phyloP scores from a whole-genome alignment of 1,140 invertebrate species.

The Drosophila takahashii region DNA sequence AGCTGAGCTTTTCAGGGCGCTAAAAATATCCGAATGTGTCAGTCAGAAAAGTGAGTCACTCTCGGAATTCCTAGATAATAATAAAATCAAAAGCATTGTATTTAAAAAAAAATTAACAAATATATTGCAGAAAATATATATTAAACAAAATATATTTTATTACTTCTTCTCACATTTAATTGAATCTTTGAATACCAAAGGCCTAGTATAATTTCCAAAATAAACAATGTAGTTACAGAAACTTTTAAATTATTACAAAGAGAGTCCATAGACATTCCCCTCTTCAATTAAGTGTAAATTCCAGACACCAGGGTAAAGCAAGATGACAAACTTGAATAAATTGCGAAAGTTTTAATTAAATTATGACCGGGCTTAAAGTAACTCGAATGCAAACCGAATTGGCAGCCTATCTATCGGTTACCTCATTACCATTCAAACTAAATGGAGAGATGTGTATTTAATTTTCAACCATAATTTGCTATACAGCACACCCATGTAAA shows the following conservation, averaged over 20 bases:
- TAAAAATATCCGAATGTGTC: slow-evolving; percentile 22
- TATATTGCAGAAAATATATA: background rate
- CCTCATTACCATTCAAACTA: slow-evolving; percentile 34
- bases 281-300: slow-evolving; percentile 3
- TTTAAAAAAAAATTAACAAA: no score
- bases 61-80: background rate
- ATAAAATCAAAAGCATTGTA: no score
- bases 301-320: background rate
- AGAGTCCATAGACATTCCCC: background rate
- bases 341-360: slow-evolving; percentile 39
- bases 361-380: slow-evolving; percentile 20
- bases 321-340: slow-evolving; percentile 14
- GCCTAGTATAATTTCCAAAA: background rate
- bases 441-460: slow-evolving; percentile 59
- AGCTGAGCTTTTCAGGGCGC: slow-evolving; percentile 14
- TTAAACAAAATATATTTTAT: background rate
- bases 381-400: slow-evolving; percentile 1
- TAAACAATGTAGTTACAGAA: background rate
- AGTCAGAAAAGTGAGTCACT: slow-evolving; percentile 12
- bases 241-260: background rate
- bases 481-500: slow-evolving; percentile 7
- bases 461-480: slow-evolving; percentile 74
- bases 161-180: background rate
- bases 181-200: background rate
- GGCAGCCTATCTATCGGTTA: slow-evolving; percentile 23